Evolutionary conservation across 2,797 vertebrate genomes (phyloP).

Genomic region (Gorsachius magnificus): DNA sequence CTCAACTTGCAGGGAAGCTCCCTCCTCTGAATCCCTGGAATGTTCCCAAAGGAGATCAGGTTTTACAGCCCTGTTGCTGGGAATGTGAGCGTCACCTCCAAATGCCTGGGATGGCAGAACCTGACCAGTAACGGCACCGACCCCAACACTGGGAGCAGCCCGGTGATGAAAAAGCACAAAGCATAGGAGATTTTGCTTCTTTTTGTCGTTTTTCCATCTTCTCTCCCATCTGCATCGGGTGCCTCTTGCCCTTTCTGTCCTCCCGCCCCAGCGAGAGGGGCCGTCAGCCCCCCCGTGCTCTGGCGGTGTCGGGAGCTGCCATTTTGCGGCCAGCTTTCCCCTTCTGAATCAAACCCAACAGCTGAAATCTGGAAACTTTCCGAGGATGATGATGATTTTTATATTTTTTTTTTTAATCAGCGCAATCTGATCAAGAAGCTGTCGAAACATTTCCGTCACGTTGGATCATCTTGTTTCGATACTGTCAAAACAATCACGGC

Average conservation of each 20-base stretch:
- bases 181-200: not conserved
- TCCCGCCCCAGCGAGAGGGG: not conserved
- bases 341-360: not conserved
- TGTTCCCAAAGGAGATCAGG: not conserved
- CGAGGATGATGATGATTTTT: not conserved
- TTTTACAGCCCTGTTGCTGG: not conserved
- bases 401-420: not conserved
- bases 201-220: not conserved
- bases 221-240: not conserved
- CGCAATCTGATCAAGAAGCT: not conserved
- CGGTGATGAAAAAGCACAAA: not conserved
- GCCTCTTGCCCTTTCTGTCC: not conserved
- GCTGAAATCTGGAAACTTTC: not conserved
- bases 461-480: not conserved
- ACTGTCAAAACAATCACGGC: not conserved
- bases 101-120: not conserved
- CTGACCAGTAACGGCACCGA: not conserved
- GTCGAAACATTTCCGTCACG: not conserved
- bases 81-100: not conserved
- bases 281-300: not conserved
- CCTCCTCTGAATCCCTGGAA: too few species aligned
- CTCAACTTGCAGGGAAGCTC: not conserved
- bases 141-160: not conserved
- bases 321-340: not conserved
- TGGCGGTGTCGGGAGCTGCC: rapidly evolving